Conservation (phyloP, 1,140 invertebrate species). For the Lasioglossum baleicum region DNA sequence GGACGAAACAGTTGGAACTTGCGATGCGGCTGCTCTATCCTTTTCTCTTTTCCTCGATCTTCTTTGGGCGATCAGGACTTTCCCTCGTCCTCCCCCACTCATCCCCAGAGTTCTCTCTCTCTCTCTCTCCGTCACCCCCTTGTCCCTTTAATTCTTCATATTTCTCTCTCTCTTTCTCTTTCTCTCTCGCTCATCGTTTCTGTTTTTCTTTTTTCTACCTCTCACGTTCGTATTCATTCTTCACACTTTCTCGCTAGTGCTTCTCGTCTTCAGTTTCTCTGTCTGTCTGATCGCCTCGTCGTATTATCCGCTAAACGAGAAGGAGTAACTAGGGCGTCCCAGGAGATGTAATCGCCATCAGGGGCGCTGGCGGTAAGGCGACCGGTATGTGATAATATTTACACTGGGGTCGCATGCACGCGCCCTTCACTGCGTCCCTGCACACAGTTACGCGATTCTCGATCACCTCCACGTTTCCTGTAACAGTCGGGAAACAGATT, state of each 20-base stretch:
- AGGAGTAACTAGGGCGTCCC: conserved; percentile 74
- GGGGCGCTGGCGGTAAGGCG: conserved; percentile 87
- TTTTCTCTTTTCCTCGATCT: conserved; percentile 6
- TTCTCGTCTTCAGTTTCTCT: conserved; percentile 22
- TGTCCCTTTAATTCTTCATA: no score
- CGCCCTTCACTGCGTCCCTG: conserved; percentile 94
- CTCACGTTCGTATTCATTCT: neutral
- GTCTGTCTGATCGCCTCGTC: conserved; percentile 29
- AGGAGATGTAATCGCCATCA: conserved; percentile 81
- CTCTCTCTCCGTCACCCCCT: no score
- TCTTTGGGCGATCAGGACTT: conserved; percentile 4
- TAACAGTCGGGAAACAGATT: conserved; percentile 57
- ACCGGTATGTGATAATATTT: conserved; percentile 97
- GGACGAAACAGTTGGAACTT: conserved; percentile 20
- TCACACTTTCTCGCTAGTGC: neutral
- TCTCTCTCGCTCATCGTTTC: no score
- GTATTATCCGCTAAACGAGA: conserved; percentile 59
- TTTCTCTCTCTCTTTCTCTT: no score
- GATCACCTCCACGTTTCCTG: conserved; percentile 96
- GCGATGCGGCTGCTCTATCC: neutral
- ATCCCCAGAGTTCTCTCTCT: no score
- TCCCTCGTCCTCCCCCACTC: neutral
- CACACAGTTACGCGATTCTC: conserved; percentile 96
- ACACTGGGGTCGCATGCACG: conserved; percentile 93
- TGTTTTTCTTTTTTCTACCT: no score